A percentile compares a stretch with the other conserved stretches of the same genome.
These are phyloP conservation scores for Takifugu ocellatus DNA, from an alignment of 2,797 vertebrate species.

Conservation along the genomic window DNA sequence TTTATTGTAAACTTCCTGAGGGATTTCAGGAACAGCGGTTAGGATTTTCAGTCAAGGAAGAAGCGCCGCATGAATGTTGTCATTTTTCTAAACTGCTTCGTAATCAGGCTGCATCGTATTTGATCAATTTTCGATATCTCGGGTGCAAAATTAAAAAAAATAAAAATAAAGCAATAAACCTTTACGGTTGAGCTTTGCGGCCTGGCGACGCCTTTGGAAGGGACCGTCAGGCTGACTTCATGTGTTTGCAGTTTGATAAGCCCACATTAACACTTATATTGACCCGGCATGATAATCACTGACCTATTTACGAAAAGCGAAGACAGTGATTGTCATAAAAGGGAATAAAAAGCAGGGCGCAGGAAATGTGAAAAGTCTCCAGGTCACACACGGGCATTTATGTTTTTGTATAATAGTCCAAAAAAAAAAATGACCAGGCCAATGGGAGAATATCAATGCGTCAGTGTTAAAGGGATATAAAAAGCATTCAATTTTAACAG, in stretches of 20 bases:
- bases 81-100: too few relatives aligned
- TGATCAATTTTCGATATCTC: too few relatives aligned
- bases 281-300: slow-evolving; percentile 56
- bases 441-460: slow-evolving; percentile 31
- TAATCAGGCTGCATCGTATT: too few relatives aligned
- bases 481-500: slow-evolving; percentile 44
- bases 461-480: slow-evolving; percentile 50
- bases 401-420: slow-evolving; percentile 37
- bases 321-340: slow-evolving; percentile 57
- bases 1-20: too few relatives aligned
- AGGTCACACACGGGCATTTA: slow-evolving; percentile 48
- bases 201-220: slow-evolving; percentile 33
- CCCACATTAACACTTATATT: slow-evolving; percentile 61
- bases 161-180: slow-evolving; percentile 24
- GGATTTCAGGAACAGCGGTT: too few relatives aligned
- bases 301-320: slow-evolving; percentile 70
- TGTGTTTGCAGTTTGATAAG: slow-evolving; percentile 72
- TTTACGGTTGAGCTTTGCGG: slow-evolving; percentile 19
- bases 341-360: slow-evolving; percentile 41
- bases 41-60: too few relatives aligned
- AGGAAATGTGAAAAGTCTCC: slow-evolving; percentile 45
- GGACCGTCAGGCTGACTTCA: slow-evolving; percentile 53
- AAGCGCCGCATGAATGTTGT: too few relatives aligned
- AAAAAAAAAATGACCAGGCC: slow-evolving; percentile 24
- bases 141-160: not conserved